Evolutionary conservation across 2,113 vertebrate genomes (phyloP).

Genomic region (Galeopterus variegatus): DNA sequence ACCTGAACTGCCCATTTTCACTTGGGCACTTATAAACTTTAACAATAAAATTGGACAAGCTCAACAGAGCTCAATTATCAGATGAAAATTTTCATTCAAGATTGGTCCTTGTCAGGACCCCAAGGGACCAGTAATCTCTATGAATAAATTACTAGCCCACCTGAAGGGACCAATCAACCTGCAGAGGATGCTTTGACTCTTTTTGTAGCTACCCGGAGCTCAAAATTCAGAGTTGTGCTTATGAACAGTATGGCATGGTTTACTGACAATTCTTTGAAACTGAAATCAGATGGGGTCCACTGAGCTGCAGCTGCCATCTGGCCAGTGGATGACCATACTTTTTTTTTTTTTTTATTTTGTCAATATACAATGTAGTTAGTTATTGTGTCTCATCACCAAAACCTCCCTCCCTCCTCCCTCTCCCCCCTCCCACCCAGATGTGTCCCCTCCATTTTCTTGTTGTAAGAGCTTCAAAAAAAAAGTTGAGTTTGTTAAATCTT

Average conservation of each 20-base stretch:
- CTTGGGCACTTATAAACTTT: not conserved
- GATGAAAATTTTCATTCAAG: not conserved
- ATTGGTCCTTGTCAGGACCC: no score
- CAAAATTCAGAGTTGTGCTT: not conserved
- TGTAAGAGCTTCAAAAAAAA: no score
- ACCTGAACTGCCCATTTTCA: not conserved
- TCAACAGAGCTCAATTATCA: not conserved
- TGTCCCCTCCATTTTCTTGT: no score
- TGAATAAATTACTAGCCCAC: not conserved
- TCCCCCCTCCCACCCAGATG: no score
- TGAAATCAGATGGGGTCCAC: no score
- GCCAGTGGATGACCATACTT: not conserved
- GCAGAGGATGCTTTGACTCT: not conserved
- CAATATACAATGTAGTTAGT: no score
- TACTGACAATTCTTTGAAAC: not conserved
- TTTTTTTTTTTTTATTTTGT: no score
- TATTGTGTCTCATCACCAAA: no score
- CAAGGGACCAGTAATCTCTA: not conserved
- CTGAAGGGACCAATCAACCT: not conserved
- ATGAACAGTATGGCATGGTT: not conserved
- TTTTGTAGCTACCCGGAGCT: no score
- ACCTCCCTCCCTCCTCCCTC: no score
- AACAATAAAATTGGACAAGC: not conserved
- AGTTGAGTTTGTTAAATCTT: no score
- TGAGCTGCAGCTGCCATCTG: not conserved